Base-by-base conservation (phyloP, 2,113 vertebrate species). In the Leiothrix lutea region DNA sequence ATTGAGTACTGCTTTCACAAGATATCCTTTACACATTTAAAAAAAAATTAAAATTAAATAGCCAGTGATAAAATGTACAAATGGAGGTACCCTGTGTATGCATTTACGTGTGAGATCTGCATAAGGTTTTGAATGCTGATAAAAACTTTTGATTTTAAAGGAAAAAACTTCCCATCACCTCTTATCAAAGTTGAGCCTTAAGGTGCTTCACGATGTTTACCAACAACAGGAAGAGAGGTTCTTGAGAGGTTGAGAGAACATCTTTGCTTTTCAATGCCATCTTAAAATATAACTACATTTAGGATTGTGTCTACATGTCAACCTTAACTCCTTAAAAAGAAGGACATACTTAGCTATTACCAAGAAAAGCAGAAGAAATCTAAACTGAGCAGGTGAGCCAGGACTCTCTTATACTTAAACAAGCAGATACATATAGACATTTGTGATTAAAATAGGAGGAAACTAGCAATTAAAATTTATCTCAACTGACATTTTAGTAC, bases 61-160 rank as follows among this genome's bases (percentile, higher is more conserved):
- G 16, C 4, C 38, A 80, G 25, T 29, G 12, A 38, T 53, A 75
- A 47, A 31, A 42, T 11, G 12, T 45, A n/a, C 22, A 65, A 84
- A 72, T 48, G 23, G 35, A 84, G 18, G 20, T 29, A 54, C 14
- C 21, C 12, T 44, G 25, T 28, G 47, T 53, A 33, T 62, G 17
- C 23, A 28, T 47, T n/a, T 45, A 26, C 0, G 0, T 40, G 3
- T 50, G 38, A 45, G 28, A 58, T 6, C 19, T n/a, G 16, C 2
- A 1, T 26, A 62, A 80, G 22, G 38, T 26, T 67, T 58, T 47
- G 38, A 72, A 28, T 40, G 24, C 25, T 77, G 42, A 72, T 69
- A 64, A 67, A 47, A 64, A 58, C 56, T 29, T 36, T 8, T 10
- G 5, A n/a, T 69, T 80, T 74, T 61, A 11, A 89, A 42, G 4